Percentiles rank a stretch among this genome's conserved stretches.
Conservation (phyloP, 92 coral and sea anemone species). For the Galaxea fascicularis region DNA sequence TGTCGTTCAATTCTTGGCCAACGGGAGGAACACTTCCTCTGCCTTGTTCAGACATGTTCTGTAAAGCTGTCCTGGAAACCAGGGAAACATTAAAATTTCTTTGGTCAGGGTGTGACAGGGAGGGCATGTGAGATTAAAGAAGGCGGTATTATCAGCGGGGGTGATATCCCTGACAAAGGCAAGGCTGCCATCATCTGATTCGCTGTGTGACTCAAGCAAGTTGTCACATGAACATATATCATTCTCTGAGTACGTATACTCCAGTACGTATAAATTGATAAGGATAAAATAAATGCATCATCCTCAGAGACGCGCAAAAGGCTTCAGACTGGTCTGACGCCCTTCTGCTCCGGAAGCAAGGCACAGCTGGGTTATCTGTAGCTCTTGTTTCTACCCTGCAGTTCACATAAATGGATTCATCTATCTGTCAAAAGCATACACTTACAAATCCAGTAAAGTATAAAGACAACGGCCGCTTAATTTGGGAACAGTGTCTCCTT, state of each 20-base stretch:
- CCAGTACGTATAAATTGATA: background rate
- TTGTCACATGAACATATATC: background rate
- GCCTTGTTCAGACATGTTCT: conserved; percentile 28
- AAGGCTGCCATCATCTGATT: background rate
- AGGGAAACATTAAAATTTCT: background rate
- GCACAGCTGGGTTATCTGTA: background rate
- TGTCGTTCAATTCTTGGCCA: conserved; percentile 16
- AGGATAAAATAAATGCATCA: background rate
- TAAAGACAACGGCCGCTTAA: conserved; percentile 18
- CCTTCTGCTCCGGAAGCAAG: background rate
- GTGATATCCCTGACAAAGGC: background rate
- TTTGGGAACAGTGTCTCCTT: background rate
- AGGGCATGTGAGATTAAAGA: background rate
- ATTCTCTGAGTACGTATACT: no score
- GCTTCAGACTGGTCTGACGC: background rate
- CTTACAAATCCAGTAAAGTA: conserved; percentile 1
- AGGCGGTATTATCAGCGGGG: conserved; percentile 33
- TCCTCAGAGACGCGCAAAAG: background rate
- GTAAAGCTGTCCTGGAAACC: background rate
- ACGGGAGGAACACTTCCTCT: background rate
- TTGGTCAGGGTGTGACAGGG: background rate
- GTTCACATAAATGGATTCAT: background rate
- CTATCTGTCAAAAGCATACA: background rate
- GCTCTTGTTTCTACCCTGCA: background rate
- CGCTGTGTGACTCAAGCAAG: background rate